Base-by-base conservation (phyloP, 2,888 invertebrate species). In the Microctonus brassicae region DNA sequence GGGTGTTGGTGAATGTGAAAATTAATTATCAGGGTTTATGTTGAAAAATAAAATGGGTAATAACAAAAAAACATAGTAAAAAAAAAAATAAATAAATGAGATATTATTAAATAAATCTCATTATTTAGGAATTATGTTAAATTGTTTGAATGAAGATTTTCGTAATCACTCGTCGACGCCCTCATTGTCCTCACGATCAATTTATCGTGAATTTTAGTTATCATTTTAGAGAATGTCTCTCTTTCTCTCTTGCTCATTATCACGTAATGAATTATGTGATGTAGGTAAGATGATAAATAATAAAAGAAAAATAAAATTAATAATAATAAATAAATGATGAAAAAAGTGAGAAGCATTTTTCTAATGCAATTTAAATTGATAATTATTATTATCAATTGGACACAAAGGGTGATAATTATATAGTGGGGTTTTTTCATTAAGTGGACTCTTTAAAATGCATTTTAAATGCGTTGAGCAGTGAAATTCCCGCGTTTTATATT, bases 161-260 rank as follows among this genome's bases (percentile, higher is more conserved):
- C 24, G 7, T 26, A 47, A 24, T 29, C 47, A n/a, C 47, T 17
- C 17, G 39, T 17, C 47, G 26, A 39, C 55, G 26, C 64, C 58
- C 62, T 64, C 61, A 69, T 64, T 63, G 58, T 70, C 65, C 69
- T 47, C 65, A 64, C 47, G 58, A 17, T 58, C 57, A 20, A 17
- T n/a, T n/a, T 29, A 33, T 13, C 4, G 9, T 11, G 36, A 34
- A n/a, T n/a, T 17, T 29, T 13, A 58, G 3, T 13, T 24, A 58
- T 39, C 3, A 13, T 22, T 39, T 22, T n/a, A 20, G 17, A 22
- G 22, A 39, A 39, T 47, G 20, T 62, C 42, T 65, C 34, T 64
- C 53, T 65, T 33, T 65, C 55, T 65, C 53, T 65, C 65, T 53
- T 22, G 65, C 65, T 64, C 52, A 42, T 64, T 64, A 20, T 52